Conservation (phyloP, 2,797 vertebrate species). For the Onychomys torridus region DNA sequence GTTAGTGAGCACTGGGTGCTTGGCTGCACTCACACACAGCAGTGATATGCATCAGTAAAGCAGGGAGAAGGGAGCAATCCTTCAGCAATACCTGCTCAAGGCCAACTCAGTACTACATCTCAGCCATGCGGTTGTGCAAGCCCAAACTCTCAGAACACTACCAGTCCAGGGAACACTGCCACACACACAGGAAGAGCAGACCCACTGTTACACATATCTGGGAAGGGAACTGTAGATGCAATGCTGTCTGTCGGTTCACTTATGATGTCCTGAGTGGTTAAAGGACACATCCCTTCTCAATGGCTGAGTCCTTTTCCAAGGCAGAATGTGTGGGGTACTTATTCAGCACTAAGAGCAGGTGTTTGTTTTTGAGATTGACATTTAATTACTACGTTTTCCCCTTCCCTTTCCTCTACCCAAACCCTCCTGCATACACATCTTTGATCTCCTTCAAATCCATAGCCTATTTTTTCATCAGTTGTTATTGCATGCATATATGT, state of each 20-base stretch:
- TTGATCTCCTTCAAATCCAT: too few relatives aligned
- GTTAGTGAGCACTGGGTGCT: conserved; percentile 8
- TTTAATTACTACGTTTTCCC: neutral
- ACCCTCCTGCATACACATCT: too few relatives aligned
- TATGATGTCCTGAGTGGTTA: neutral
- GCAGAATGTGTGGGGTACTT: neutral
- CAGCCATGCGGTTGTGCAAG: neutral
- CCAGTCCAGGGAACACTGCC: neutral
- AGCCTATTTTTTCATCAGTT: neutral
- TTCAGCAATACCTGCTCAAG: conserved; percentile 28
- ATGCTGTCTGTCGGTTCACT: neutral
- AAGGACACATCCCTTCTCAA: neutral
- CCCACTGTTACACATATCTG: neutral
- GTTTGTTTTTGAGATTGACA: neutral
- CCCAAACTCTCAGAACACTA: neutral
- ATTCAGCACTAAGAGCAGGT: neutral
- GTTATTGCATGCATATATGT: neutral
- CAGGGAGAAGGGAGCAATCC: neutral
- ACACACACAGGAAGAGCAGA: neutral
- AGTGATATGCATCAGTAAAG: conserved; percentile 33
- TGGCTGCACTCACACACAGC: conserved; percentile 39
- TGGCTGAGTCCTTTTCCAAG: neutral
- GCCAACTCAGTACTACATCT: neutral
- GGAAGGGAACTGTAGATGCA: neutral
- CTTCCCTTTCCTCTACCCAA: neutral